Evolutionary conservation across 2,797 vertebrate species (phyloP), one percentile per base, ranked within the genome.

Genomic region (Rhabdomys pumilio): DNA sequence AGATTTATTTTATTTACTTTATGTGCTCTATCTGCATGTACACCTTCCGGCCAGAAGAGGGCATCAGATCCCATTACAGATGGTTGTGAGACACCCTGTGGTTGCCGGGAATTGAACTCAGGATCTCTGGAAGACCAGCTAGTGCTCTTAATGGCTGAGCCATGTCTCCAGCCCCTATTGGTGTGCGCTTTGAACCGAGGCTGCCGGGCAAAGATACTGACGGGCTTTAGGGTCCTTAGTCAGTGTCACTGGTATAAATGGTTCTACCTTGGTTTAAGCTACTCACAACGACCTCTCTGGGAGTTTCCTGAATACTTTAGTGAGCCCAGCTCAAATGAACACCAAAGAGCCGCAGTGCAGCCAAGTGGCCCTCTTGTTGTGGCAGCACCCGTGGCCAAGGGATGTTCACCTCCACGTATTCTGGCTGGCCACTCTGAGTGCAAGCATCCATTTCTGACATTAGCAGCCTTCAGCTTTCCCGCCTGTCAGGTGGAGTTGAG

Each of bases 321-420:
- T 34, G 26, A 29, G 41, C 41, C 24, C 38, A 44, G 57, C 34
- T 0, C 0, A 1, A 38, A 57, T 41, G 26, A 47, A 61, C 44
- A 34, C 17, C 0, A 0, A 0, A 0, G 47, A 38, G 2, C 57
- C 38, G 9, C 10, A 15, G n/a, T 15, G 24, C 31, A 14, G 57
- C n/a, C 4, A 0, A 1, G 17, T 7, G 22, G 41, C 31, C 11
- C 22, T 34, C 44, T 19, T 0, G 41, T 12, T 1, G 4, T 31
- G 14, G 20, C 75, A 4, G 26, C 2, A 47, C 41, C 81, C 24
- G 44, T 6, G 24, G 47, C 92, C 9, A 0, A 6, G 55, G 10
- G 0, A 3, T 3, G 14, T 50, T 19, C n/a, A 31, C 15, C 15
- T 93, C 69, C 88, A 29, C 0, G 6, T 13, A 29, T 81, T 89